Conservation (phyloP, 1,140 invertebrate species). For the Zaprionus tsacasi region DNA sequence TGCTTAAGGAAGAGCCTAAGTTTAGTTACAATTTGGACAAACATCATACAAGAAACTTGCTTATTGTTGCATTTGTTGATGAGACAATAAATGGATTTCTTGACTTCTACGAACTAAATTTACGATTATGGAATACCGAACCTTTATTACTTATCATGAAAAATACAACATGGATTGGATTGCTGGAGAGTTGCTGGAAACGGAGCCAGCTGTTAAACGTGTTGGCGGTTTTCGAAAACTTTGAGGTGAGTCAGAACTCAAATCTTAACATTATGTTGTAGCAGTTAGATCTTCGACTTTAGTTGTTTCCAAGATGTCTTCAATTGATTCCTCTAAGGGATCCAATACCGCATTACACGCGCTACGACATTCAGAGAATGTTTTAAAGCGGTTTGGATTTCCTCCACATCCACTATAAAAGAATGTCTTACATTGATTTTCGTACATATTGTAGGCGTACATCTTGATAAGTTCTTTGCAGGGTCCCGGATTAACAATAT, state of each 20-base stretch:
- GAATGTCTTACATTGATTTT: constrained; percentile 32
- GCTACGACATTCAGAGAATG: constrained; percentile 5
- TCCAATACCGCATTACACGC: constrained; percentile 16
- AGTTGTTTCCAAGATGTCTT: background rate
- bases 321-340: background rate
- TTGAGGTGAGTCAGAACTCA: constrained; percentile 48
- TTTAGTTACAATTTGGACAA: constrained; percentile 6
- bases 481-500: constrained; percentile 36
- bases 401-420: constrained; percentile 49
- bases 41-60: constrained; percentile 30
- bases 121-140: constrained; percentile 35
- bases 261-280: background rate
- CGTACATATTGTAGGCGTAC: constrained; percentile 36
- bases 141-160: constrained; percentile 48
- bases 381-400: constrained; percentile 53
- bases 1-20: constrained; percentile 9
- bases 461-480: constrained; percentile 25
- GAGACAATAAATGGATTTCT: constrained; percentile 22
- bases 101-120: constrained; percentile 28
- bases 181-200: constrained; percentile 60
- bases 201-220: constrained; percentile 61
- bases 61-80: constrained; percentile 43
- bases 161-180: background rate
- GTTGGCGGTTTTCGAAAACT: constrained; percentile 42
- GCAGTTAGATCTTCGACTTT: too few species aligned